These are phyloP conservation scores for Phalacrocorax aristotelis DNA, from an alignment of 2,113 vertebrate genomes.

Conservation along the genomic window DNA sequence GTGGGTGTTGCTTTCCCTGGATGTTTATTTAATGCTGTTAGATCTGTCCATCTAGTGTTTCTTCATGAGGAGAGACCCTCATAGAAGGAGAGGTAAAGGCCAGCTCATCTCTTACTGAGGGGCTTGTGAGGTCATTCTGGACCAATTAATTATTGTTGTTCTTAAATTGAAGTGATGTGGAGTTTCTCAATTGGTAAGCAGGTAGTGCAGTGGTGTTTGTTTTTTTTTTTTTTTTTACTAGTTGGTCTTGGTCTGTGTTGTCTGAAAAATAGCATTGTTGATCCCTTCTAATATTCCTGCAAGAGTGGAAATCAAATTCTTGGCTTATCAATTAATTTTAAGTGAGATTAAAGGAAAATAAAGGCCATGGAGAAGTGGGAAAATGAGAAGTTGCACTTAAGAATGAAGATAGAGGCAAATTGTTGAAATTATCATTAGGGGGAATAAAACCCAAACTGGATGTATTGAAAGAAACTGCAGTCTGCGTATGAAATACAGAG, in stretches of 20 bases:
- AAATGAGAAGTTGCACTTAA: not conserved
- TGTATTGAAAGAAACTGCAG: not conserved
- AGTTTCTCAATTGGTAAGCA: not conserved
- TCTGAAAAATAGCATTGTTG: not conserved
- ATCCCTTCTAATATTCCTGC: not conserved
- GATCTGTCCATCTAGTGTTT: not conserved
- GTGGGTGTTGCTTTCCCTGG: not conserved
- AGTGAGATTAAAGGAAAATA: not conserved
- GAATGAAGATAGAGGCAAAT: not conserved
- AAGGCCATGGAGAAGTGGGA: not conserved
- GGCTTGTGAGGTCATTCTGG: not conserved
- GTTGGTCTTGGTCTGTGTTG: not conserved
- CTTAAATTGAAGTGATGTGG: not conserved
- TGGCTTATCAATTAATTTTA: not conserved
- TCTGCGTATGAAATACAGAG: not conserved
- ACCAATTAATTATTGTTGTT: not conserved
- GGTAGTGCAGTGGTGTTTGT: not conserved
- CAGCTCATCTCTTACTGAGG: not conserved
- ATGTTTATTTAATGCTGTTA: not conserved
- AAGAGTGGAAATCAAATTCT: not conserved
- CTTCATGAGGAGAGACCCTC: not conserved
- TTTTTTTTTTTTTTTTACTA: not conserved
- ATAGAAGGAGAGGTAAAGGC: not conserved
- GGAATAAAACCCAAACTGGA: not conserved
- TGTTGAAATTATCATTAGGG: not conserved